Base-by-base conservation (phyloP, 1,140 invertebrate genomes). In the Drosophila persimilis region DNA sequence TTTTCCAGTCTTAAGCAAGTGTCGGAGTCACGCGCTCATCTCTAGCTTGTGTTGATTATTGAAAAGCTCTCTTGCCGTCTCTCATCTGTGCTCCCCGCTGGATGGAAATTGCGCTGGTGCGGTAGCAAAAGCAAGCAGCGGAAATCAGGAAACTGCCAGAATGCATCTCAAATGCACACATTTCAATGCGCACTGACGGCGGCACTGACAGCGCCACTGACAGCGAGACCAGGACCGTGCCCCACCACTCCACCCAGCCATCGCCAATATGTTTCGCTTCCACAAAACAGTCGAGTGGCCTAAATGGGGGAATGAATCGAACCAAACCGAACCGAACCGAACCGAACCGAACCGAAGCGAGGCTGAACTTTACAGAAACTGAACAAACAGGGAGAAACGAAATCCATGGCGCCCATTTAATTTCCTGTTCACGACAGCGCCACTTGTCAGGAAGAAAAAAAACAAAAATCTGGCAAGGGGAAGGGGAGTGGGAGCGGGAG, bases 341-440 rank as follows among this genome's bases (percentile, higher is more conserved):
- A 46, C 35, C 35, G 39, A 39, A 46, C 24, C 46, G 77, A 81
- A 73, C 54, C 60, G 46, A 39, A 5, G 35, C 35, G 11, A 5
- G 35, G 11, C 35, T 39, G 35, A 39, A 39, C 35, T 39, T 39
- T 39, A 13, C 35, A 39, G 11, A 39, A 39, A 39, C 35, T 39
- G 35, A 13, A 39, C 35, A 39, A 39, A 39, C 11, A 39, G 35
- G 35, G 11, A 39, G 35, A 78, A 73, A 73, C 59, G 58, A 73
- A 74, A 52, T 74, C 72, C 60, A 66, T 74, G 75, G 77, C 50
- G 70, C 74, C 74, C 70, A 81, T 85, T 85, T 80, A 85, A 85
- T 85, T 85, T 85, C 81, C 81, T 77, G 81, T 64, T 53, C 77
- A 73, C 73, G 77, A 69, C 77, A 80, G 53, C 48, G 26, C 24